Base-by-base conservation (phyloP, 2,797 vertebrate species). In the Chiroxiphia lanceolata region DNA sequence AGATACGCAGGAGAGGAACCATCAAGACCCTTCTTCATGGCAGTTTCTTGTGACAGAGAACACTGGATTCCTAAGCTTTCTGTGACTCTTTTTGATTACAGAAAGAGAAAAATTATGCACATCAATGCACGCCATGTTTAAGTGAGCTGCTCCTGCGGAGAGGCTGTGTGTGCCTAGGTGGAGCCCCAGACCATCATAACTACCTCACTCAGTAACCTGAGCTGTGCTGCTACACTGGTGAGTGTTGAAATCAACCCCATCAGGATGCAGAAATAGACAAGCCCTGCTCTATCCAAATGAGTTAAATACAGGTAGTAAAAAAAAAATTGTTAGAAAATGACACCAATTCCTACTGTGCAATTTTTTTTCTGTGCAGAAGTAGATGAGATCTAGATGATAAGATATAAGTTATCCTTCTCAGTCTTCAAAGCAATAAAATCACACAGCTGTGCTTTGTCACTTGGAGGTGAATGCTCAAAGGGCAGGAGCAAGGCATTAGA, bases 291-390 rank as follows among this genome's bases (percentile, higher is more conserved):
- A 64, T 71, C 10, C 23, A 63, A 70, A 53, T 0, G 1, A 63
- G 26, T 36, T 13, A 64, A 84, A 72, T 25, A 42, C 13, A 54
- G 26, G 31, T 9, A 51, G 33, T 16, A 25, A 3, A 64, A 82
- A 75, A 17, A 15, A 42, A 25, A 5, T 3, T 11, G 7, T 67
- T 48, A 75, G 3, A 69, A 91, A 89, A 6, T 5, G 1, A 10
- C 11, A 36, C 6, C 6, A 26, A 3, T 79, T 79, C 51, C 77
- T 89, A 59, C 12, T 0, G 0, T 45, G 53, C 15, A 36, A 27
- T 47, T 48, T 54, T 42, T 1, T 1, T 13, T 34, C n/a, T 31
- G n/a, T 50, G n/a, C 26, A 47, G 59, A 42, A 76, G 5, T 44
- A 13, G 51, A 11, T 68, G 42, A 68, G 21, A 38, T 79, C 61